Evolutionary conservation across 2,888 invertebrate genomes (phyloP), one percentile per base, ranked within the genome.

Genomic region (Platycnemis pennipes): DNA sequence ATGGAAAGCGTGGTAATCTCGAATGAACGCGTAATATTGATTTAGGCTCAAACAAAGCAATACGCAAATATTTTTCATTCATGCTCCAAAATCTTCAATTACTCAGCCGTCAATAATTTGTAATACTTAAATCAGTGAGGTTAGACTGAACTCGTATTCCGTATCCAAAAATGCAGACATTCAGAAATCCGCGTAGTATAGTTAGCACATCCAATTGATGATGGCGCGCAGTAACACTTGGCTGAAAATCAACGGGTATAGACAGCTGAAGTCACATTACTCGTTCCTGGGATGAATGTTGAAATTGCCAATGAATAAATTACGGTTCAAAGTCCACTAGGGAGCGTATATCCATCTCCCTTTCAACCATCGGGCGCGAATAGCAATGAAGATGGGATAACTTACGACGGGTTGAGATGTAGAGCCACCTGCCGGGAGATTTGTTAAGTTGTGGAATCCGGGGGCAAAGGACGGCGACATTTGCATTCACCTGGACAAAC

Each of bases 401-500:
- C 77, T 77, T 77, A 13, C 31, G 31, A 37, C 44, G n/a, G 13
- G 16, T 37, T 16, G 44, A n/a, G 37, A 42, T 42, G 63, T 2
- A 42, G 42, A n/a, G 63, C 44, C 91, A 91, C 91, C 91, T 91
- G 91, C 63, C 42, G 42, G 19, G 89, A 56, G 89, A 37, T 37
- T 49, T 49, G 49, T 88, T 88, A 88, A n/a, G 88, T 26, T 31
- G 88, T 2, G 89, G 56, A 89, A 89, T 53, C 26, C 89, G 42
- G 56, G 37, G 37, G 53, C 46, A 87, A 16, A 2, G 49, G 88
- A 49, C 37, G 56, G 42, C 7, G 89, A 89, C 53, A 89, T 89
- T 89, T 89, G 89, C 89, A 89, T 89, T 89, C 56, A 89, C 37
- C 46, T 89, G 53, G 89, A 56, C 56, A 53, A 42, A n/a, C 53